Conservation (phyloP, 2,797 vertebrate species). For the Anabacerthia variegaticeps region DNA sequence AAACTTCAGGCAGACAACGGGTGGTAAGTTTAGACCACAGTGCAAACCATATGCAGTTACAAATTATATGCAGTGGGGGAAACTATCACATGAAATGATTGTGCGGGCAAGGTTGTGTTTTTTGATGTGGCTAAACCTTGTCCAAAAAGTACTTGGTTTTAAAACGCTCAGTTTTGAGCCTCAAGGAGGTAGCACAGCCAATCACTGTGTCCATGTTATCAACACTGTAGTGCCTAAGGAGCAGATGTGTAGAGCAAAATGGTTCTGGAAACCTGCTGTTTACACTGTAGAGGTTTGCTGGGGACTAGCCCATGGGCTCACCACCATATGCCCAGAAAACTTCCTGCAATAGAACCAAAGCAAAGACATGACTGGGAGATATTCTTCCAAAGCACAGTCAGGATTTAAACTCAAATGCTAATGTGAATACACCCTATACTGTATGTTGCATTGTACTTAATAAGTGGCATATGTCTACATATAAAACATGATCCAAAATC, state of each 20-base stretch:
- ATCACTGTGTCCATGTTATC: not conserved
- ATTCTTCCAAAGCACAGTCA: not conserved
- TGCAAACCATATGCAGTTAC: not conserved
- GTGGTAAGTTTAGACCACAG: not conserved
- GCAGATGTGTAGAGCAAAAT: not conserved
- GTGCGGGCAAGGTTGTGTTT: not conserved
- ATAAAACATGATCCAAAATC: conserved; percentile 16
- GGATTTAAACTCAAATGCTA: not conserved
- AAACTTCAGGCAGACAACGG: not conserved
- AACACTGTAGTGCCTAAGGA: not conserved
- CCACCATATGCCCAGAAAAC: not conserved
- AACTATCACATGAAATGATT: not conserved
- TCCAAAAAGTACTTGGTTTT: not conserved
- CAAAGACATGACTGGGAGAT: not conserved
- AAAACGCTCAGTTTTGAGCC: not conserved
- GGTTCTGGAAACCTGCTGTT: not conserved
- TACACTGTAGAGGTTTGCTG: not conserved
- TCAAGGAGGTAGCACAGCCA: not conserved
- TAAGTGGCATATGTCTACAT: not conserved
- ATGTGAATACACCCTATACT: not conserved
- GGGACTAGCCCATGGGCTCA: not conserved
- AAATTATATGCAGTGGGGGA: not conserved
- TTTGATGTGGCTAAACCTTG: not conserved
- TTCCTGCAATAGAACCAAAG: not conserved
- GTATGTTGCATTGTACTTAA: not conserved